Evolutionary conservation across 1,140 invertebrate species (phyloP).

Genomic region (Drosophila santomea): DNA sequence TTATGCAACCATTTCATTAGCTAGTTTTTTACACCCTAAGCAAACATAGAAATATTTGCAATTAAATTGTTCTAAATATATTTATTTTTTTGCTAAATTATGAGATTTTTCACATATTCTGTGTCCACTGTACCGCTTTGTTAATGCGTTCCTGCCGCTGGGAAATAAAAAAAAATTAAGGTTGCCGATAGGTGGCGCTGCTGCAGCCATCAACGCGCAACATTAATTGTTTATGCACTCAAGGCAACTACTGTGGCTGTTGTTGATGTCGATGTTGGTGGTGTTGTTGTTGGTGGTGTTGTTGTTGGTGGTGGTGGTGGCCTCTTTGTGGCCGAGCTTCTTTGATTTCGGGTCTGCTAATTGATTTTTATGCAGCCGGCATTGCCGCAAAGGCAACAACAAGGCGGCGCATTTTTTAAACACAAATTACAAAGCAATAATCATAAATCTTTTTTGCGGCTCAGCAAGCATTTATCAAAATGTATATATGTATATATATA

Average conservation of each 20-base stretch:
- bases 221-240: conserved; percentile 70
- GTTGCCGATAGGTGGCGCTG: conserved; percentile 77
- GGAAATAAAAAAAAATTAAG: conserved; percentile 55
- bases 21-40: too few relatives aligned
- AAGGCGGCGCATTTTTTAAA: conserved; percentile 80
- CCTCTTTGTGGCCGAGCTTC: conserved; percentile 9
- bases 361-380: conserved; percentile 73
- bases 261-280: conserved; percentile 4
- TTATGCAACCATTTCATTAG: too few relatives aligned
- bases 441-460: conserved; percentile 83
- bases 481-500: neutral
- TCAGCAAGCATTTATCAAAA: conserved; percentile 78
- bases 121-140: conserved; percentile 24
- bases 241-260: conserved; percentile 9
- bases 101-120: neutral
- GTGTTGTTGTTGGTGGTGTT: conserved; percentile 1
- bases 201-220: conserved; percentile 63
- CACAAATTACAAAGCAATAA: conserved; percentile 84
- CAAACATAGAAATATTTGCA: too few relatives aligned
- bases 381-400: conserved; percentile 22
- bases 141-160: conserved; percentile 38
- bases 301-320: conserved; percentile 14
- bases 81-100: too few relatives aligned
- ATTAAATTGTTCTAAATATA: too few relatives aligned
- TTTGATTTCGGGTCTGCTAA: conserved; percentile 58